These are phyloP conservation scores for Coregonus ussuriensis DNA, from an alignment of 2,797 vertebrate species.

Conservation along the genomic window DNA sequence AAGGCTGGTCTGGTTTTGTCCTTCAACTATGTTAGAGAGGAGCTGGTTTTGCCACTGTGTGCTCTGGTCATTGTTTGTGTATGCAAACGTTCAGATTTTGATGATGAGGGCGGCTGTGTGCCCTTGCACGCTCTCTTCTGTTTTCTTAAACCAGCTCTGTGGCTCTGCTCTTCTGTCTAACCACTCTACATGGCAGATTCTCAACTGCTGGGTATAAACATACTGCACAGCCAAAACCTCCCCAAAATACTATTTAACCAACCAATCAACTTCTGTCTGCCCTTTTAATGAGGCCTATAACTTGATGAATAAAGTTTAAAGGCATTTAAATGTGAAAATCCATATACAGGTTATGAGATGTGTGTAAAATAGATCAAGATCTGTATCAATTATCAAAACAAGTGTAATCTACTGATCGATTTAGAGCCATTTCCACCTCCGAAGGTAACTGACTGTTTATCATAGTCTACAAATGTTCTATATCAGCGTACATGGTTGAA, in stretches of 20 bases:
- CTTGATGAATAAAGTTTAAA: neutral
- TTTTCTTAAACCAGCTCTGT: neutral
- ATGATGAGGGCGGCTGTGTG: neutral
- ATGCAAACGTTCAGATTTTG: neutral
- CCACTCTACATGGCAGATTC: neutral
- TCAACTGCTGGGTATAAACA: neutral
- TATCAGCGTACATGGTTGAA: neutral
- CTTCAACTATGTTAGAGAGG: neutral
- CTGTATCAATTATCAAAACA: too few species aligned
- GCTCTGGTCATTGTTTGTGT: neutral
- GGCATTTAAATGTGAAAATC: neutral
- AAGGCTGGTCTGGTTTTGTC: neutral
- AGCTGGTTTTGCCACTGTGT: neutral
- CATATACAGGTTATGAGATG: too few species aligned
- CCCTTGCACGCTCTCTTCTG: neutral
- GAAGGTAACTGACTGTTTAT: too few species aligned
- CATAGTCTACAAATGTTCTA: neutral
- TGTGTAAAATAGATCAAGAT: too few species aligned
- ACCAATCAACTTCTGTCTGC: neutral
- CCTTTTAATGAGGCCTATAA: neutral
- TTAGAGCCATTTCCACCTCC: neutral
- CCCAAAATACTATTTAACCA: neutral
- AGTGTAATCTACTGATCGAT: slow-evolving; percentile 6
- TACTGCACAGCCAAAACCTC: neutral
- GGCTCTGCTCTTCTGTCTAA: neutral